Conservation (phyloP, 2,888 invertebrate species). For the Catonia carolina region DNA sequence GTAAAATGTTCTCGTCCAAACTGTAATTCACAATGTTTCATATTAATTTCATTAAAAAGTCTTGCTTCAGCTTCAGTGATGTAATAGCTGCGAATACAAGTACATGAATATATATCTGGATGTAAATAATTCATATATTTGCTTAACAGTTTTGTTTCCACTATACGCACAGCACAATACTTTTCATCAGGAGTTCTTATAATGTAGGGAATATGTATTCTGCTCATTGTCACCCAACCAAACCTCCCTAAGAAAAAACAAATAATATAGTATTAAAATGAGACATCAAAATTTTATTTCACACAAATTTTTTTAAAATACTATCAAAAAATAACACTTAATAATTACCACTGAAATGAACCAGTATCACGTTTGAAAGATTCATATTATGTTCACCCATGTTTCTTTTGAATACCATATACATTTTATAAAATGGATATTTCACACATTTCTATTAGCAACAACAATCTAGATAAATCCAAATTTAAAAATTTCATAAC, state of each 20-base stretch:
- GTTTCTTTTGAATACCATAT: too few species aligned
- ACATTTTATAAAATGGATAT: too few species aligned
- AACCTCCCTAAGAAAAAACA: constrained; percentile 51
- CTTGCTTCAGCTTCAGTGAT: constrained; percentile 86
- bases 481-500: too few species aligned
- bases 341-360: background rate
- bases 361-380: too few species aligned
- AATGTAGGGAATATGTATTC: constrained; percentile 82
- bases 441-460: too few species aligned
- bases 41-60: constrained; percentile 86
- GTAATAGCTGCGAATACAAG: constrained; percentile 86
- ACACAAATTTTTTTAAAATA: background rate
- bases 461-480: too few species aligned
- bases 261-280: background rate
- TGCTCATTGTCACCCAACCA: constrained; percentile 85
- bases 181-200: constrained; percentile 64
- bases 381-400: too few species aligned
- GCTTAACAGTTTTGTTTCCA: constrained; percentile 82
- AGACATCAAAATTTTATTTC: too few species aligned
- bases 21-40: constrained; percentile 82
- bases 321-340: background rate
- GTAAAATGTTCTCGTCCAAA: constrained; percentile 85
- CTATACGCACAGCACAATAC: constrained; percentile 91
- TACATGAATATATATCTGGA: constrained; percentile 84
- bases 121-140: constrained; percentile 84